Evolutionary conservation across 2,888 invertebrate genomes (phyloP).

Genomic region (Zonitis immaculata): DNA sequence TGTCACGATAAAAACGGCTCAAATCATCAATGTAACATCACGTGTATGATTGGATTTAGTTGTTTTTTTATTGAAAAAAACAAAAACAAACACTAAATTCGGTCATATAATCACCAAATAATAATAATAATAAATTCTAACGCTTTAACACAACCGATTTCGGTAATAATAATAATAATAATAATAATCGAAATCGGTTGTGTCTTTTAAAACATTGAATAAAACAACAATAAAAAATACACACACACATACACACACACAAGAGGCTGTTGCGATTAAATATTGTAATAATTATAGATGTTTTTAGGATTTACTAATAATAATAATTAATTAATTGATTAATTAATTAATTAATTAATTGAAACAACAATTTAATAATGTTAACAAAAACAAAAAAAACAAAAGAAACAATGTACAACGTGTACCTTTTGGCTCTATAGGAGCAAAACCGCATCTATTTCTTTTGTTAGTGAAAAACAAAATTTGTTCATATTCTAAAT

Average conservation of each 20-base stretch:
- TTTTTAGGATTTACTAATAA: slow-evolving; percentile 27
- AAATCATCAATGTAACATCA: slow-evolving; percentile 24
- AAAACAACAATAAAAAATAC: slow-evolving; percentile 43
- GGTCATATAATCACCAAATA: slow-evolving; percentile 1
- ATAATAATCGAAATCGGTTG: not conserved
- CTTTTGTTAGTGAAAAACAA: not conserved
- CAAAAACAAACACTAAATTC: not conserved
- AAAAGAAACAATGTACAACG: not conserved
- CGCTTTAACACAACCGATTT: slow-evolving; percentile 48
- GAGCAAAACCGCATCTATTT: not conserved
- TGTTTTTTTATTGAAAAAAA: not conserved
- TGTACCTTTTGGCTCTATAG: not conserved
- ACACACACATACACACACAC: no score
- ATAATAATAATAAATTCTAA: no score
- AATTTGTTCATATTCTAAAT: slow-evolving; percentile 2
- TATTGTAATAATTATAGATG: slow-evolving; percentile 46
- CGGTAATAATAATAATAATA: slow-evolving; percentile 7
- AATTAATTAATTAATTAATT: not conserved
- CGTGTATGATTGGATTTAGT: not conserved
- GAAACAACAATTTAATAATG: not conserved
- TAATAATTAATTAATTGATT: not conserved
- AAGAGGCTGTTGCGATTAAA: slow-evolving; percentile 48
- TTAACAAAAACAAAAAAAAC: not conserved
- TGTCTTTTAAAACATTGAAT: not conserved
- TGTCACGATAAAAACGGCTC: slow-evolving; percentile 36